Evolutionary conservation across 2,113 vertebrate species (phyloP).

Genomic region (Mesocricetus auratus): DNA sequence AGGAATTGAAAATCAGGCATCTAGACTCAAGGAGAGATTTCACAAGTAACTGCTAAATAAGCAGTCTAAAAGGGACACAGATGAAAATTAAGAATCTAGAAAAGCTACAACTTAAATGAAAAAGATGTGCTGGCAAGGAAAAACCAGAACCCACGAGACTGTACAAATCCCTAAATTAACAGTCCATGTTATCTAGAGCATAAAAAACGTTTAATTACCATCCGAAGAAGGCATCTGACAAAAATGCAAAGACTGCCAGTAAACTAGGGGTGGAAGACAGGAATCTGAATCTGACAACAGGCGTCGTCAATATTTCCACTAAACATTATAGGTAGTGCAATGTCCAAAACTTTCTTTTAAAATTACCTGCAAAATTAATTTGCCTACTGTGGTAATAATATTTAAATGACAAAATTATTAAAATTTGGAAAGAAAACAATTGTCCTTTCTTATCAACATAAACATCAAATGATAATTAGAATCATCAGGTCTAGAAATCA

Average conservation of each 20-base stretch:
- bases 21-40: neutral
- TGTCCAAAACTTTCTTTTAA: neutral
- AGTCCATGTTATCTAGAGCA: neutral
- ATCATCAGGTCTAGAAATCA: constrained; percentile 1
- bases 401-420: neutral
- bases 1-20: neutral
- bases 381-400: neutral
- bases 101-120: neutral
- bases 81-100: neutral
- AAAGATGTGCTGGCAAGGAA: neutral
- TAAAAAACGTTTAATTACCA: neutral
- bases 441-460: neutral
- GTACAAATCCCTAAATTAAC: neutral
- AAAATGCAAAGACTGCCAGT: neutral
- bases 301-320: neutral
- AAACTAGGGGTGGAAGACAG: neutral
- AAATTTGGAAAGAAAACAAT: neutral
- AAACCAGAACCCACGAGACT: neutral
- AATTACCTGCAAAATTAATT: neutral
- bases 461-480: neutral
- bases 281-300: neutral
- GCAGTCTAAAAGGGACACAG: neutral
- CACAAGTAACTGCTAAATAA: neutral
- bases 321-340: constrained; percentile 4
- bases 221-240: constrained; percentile 22